phyloP scores from a whole-genome alignment of 1,140 invertebrate genomes.

The Ylistrum balloti region DNA sequence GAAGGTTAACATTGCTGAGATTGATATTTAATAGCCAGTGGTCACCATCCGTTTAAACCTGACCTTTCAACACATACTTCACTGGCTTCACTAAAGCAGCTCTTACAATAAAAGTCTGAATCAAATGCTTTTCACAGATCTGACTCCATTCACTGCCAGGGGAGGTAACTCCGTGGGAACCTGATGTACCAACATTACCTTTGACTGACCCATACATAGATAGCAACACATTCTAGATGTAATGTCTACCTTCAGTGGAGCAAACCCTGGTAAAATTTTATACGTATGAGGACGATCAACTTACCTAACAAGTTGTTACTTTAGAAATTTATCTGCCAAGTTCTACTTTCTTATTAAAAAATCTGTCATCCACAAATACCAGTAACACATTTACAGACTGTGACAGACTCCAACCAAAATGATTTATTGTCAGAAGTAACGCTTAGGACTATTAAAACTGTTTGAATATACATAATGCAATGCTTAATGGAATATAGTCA shows the following conservation, averaged over 20 bases:
- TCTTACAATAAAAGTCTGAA: not conserved
- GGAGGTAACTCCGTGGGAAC: not conserved
- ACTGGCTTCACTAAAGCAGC: not conserved
- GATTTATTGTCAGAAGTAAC: not conserved
- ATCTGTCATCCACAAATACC: not conserved
- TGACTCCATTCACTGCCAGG: not conserved
- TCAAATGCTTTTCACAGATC: not conserved
- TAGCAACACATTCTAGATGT: not conserved
- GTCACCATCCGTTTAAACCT: slow-evolving; percentile 9
- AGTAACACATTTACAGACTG: not conserved
- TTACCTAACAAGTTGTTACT: not conserved
- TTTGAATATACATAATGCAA: not conserved
- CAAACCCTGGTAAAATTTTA: not conserved
- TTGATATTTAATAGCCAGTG: not conserved
- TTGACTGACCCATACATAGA: not conserved
- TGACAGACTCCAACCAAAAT: not conserved
- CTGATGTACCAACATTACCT: not conserved
- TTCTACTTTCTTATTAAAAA: not conserved
- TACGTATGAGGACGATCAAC: not conserved
- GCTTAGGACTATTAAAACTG: not conserved
- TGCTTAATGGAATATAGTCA: not conserved
- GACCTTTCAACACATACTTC: not conserved
- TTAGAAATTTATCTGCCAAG: not conserved
- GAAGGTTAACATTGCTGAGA: not conserved
- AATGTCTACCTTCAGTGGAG: not conserved